Conservation (phyloP, 2,797 vertebrate genomes). For the Esox lucius region DNA sequence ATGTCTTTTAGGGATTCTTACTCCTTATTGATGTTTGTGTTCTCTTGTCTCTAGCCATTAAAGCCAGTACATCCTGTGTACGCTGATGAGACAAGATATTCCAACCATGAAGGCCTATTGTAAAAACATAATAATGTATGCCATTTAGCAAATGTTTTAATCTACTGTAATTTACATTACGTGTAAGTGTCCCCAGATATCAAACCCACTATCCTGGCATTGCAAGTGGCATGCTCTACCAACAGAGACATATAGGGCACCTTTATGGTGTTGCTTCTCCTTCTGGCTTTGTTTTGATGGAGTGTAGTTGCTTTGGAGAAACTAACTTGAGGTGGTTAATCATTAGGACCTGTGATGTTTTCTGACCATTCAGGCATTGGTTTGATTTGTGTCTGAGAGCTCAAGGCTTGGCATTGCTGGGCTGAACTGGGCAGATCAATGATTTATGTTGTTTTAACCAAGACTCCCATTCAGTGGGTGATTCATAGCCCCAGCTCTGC, state of each 20-base stretch:
- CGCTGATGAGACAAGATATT: background rate
- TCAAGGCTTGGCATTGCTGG: conserved; percentile 3
- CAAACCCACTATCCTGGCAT: no score
- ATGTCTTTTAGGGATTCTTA: background rate
- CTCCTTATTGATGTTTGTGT: background rate
- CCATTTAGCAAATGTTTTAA: no score
- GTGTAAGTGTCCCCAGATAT: no score
- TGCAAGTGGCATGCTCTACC: no score
- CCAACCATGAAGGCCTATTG: background rate
- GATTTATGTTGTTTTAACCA: conserved; percentile 26
- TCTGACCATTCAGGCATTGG: background rate
- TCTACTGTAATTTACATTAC: no score
- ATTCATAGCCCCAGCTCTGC: conserved; percentile 29
- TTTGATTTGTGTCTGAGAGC: background rate
- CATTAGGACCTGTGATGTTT: background rate
- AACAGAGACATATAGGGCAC: no score
- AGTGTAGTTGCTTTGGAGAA: background rate
- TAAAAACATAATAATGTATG: no score
- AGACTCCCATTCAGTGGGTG: conserved; percentile 23
- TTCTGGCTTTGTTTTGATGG: background rate
- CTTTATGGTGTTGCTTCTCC: background rate
- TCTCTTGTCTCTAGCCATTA: background rate
- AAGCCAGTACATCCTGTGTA: background rate
- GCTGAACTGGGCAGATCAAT: background rate
- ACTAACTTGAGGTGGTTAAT: background rate